Evolutionary conservation across 2,888 invertebrate species (phyloP), one percentile per base, ranked within the genome.

Genomic region (Drosophila kambysellisi): DNA sequence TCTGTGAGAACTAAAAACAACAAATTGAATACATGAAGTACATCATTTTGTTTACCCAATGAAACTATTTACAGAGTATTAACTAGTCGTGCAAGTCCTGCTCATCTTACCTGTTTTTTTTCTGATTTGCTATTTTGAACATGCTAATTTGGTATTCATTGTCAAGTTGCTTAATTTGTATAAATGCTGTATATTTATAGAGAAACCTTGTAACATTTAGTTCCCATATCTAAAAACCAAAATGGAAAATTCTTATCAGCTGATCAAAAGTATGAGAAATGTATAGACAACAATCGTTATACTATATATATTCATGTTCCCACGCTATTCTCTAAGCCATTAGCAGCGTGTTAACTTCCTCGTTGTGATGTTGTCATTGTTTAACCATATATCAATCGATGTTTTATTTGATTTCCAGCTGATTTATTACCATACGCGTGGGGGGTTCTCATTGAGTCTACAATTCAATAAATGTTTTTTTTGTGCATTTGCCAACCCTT

Each of bases 141-240:
- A 17, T 4, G 58, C 76, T 79, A 75, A 79, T 77, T 77, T 70
- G 39, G 20, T 65, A 74, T 59, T 60, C 79, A 79, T 69, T 76
- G 75, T 76, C 79, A 76, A 76, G 75, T 79, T 76, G 79, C 61
- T 70, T 64, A 69, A 65, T 76, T 64, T 63, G 25, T 54, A 48
- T 46, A 46, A 8, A 37, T 29, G 15, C 4, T 29, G 3, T 58
- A 25, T 32, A 60, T 43, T 11, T 37, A 12, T 17, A 37, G 7
- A 37, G 17, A 30, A 46, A 29, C 41, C 43, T 58, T 65, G 56
- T 58, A 61, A 39, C 48, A 62, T 37, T 60, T 51, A 4, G 37
- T 69, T 39, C 59, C 29, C 69, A 59, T 11, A 52, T n/a, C 32
- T 25, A 54, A 54, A 37, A 29, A 32, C 41, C 15, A 30, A 64